phyloP scores from a whole-genome alignment of 2,113 vertebrate genomes.

The Aramus guarauna region DNA sequence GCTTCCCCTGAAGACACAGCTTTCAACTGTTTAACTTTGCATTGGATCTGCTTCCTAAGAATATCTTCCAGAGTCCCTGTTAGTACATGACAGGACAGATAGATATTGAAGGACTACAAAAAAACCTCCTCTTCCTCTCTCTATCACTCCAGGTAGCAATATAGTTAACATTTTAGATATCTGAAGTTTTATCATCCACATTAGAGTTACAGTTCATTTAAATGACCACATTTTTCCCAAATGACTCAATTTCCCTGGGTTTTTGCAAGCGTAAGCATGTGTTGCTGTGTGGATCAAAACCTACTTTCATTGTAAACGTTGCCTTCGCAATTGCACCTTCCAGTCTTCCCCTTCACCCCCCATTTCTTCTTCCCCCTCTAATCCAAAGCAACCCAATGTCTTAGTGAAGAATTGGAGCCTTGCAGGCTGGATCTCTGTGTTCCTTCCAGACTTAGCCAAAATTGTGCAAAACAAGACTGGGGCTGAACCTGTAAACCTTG shows the following conservation, averaged over 20 bases:
- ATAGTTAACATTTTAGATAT: neutral
- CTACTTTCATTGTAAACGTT: neutral
- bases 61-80: neutral
- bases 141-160: neutral
- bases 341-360: neutral
- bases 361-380: neutral
- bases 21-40: neutral
- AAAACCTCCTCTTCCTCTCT: neutral
- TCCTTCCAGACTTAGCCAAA: neutral
- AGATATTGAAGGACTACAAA: neutral
- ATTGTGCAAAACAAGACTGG: neutral
- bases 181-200: neutral
- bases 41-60: neutral
- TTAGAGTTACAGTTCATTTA: neutral
- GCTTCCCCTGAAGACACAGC: neutral
- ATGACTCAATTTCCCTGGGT: neutral
- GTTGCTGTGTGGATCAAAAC: neutral
- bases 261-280: neutral
- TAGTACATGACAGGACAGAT: too few relatives aligned
- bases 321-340: neutral
- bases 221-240: neutral
- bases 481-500: neutral
- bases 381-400: neutral
- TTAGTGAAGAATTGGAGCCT: neutral
- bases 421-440: neutral